phyloP scores from a whole-genome alignment of 2,888 invertebrate genomes.

The Perithous albicinctus region DNA sequence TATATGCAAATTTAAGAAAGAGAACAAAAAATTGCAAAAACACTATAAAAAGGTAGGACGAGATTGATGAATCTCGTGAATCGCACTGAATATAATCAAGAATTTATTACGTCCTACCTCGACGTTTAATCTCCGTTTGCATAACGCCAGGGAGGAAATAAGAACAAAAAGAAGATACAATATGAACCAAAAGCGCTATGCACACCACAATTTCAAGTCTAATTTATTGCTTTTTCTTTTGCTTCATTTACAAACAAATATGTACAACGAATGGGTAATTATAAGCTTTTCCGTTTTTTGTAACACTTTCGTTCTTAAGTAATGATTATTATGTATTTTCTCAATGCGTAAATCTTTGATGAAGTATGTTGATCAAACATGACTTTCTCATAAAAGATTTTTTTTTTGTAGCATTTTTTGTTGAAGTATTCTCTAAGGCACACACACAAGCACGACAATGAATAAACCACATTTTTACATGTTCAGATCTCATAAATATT shows the following conservation, averaged over 20 bases:
- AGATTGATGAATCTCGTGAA: slow-evolving; percentile 27
- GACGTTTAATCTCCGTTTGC: slow-evolving; percentile 18
- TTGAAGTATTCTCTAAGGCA: no score
- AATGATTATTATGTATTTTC: neutral
- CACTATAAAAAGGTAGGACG: neutral
- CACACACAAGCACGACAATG: no score
- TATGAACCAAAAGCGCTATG: neutral
- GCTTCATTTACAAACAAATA: neutral
- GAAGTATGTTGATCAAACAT: no score
- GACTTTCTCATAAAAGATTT: no score
- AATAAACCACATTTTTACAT: no score
- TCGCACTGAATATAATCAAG: slow-evolving; percentile 11
- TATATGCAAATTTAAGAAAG: slow-evolving; percentile 2
- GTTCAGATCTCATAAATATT: no score
- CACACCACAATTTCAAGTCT: neutral
- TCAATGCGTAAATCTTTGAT: no score
- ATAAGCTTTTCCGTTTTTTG: neutral
- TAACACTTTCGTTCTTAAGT: neutral
- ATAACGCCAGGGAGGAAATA: neutral
- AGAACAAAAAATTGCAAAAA: slow-evolving; percentile 1
- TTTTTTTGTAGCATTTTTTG: no score
- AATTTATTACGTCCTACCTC: slow-evolving; percentile 27
- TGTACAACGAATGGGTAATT: neutral
- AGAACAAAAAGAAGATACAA: neutral
- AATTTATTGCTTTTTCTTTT: neutral